Base-by-base conservation (phyloP, 2,113 vertebrate genomes). In the Saccopteryx leptura region DNA sequence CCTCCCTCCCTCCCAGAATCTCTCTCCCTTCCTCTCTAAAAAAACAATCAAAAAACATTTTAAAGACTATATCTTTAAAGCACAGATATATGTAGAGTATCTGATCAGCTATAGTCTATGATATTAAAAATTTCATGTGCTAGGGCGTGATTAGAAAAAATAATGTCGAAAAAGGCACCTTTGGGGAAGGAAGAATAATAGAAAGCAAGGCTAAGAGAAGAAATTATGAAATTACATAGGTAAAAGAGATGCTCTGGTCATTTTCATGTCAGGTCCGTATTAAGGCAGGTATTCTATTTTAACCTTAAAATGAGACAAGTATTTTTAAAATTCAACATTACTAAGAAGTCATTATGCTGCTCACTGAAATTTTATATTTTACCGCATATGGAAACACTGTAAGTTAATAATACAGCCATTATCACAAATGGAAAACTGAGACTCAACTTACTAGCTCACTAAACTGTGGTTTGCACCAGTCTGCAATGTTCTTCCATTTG, bases 61-160 rank as follows among this genome's bases (percentile, higher is more conserved):
- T 39, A 39, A 39, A 39, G 39, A 39, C 39, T 39, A 39, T 39
- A 56, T 39, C 14, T 89, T 80, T 81, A 86, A 82, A 81, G 19
- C 60, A 88, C 39, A 76, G 24, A 72, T 14, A 88, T 6, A 33
- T 4, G 48, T 26, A 23, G 9, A 92, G 48, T 24, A 68, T 17
- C 33, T 39, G 31, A 58, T 60, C 46, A 85, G 14, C 91, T 60
- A 65, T 6, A 88, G 60, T 13, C 48, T 46, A 48, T 28, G n/a
- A 14, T 4, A 72, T 33, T 83, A 52, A 76, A 76, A 69, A 58
- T 75, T 26, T 39, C 72, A 69, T 12, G 13, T 33, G 15, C 8
- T 61, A 21, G 9, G 31, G 3, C 1, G 1, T 1, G 46, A 15
- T 33, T 46, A 28, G 6, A 31, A 0, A 15, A 28, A 19, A 52